These are phyloP conservation scores for Meloidogyne floridensis DNA, from an alignment of 1,140 invertebrate species.

Conservation along the genomic window DNA sequence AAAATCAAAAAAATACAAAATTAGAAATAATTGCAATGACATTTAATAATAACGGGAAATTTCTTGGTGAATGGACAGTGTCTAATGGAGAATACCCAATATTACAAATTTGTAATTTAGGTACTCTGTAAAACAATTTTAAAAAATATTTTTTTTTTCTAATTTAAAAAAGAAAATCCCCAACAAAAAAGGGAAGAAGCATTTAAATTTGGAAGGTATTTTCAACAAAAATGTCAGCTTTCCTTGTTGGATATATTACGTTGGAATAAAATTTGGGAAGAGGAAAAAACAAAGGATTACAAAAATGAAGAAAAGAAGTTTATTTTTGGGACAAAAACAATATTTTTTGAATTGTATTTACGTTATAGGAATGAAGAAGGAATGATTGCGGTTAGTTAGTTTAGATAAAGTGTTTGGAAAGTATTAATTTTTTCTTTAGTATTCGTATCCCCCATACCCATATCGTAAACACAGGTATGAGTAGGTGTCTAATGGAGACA, in stretches of 20 bases:
- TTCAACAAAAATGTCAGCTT: conserved; percentile 43
- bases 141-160: conserved; percentile 37
- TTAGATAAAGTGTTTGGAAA: conserved; percentile 1
- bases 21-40: conserved; percentile 44
- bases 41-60: conserved; percentile 49
- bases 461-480: no score
- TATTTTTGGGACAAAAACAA: conserved; percentile 11
- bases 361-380: conserved; percentile 34
- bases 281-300: neutral
- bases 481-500: no score
- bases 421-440: no score
- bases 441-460: no score
- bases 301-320: conserved; percentile 12
- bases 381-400: conserved; percentile 27
- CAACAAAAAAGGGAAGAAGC: conserved; percentile 30
- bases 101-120: neutral
- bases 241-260: conserved; percentile 39
- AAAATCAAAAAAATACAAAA: conserved; percentile 27
- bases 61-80: conserved; percentile 41
- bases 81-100: neutral
- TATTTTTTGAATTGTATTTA: conserved; percentile 52
- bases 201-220: conserved; percentile 51
- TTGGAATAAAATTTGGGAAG: conserved; percentile 20
- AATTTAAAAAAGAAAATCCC: conserved; percentile 30
- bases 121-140: neutral